Conservation (phyloP, 92 coral and sea anemone species). For the Bergia puertoricense region DNA sequence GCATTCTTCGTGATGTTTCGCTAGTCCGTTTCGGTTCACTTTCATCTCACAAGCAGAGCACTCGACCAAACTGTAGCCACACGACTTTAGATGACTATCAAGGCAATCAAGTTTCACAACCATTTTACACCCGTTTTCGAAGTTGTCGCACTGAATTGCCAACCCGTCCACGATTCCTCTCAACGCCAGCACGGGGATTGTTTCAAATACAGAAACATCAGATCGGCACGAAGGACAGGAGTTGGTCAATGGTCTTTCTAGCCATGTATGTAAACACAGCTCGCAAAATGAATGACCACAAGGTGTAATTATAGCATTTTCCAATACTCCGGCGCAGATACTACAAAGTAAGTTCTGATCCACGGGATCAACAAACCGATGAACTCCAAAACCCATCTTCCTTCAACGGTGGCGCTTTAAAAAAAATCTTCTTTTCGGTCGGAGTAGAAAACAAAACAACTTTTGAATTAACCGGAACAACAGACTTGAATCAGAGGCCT, state of each 20-base stretch:
- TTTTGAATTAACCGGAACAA: neutral
- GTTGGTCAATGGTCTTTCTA: slow-evolving; percentile 80
- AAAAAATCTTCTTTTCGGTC: neutral
- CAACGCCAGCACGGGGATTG: slow-evolving; percentile 90
- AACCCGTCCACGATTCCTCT: slow-evolving; percentile 91
- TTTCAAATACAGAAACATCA: slow-evolving; percentile 60
- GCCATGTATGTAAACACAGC: slow-evolving; percentile 89
- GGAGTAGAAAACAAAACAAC: neutral
- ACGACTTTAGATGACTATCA: slow-evolving; percentile 66
- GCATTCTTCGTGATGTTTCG: slow-evolving; percentile 81
- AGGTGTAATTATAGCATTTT: slow-evolving; percentile 89
- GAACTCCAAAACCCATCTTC: slow-evolving; percentile 90
- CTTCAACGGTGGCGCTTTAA: slow-evolving; percentile 1
- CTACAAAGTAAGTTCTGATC: slow-evolving; percentile 95
- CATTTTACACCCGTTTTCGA: slow-evolving; percentile 92
- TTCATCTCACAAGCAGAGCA: slow-evolving; percentile 85
- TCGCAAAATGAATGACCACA: slow-evolving; percentile 98
- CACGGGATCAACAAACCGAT: slow-evolving; percentile 79
- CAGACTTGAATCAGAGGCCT: neutral
- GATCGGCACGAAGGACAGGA: slow-evolving; percentile 93
- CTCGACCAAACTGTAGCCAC: slow-evolving; percentile 78
- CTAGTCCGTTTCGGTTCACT: slow-evolving; percentile 72
- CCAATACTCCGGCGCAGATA: slow-evolving; percentile 94
- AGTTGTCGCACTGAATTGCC: slow-evolving; percentile 84
- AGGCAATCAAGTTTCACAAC: slow-evolving; percentile 84